Evolutionary conservation across 1,140 invertebrate genomes (phyloP).

Genomic region (Diorhabda sublineata): DNA sequence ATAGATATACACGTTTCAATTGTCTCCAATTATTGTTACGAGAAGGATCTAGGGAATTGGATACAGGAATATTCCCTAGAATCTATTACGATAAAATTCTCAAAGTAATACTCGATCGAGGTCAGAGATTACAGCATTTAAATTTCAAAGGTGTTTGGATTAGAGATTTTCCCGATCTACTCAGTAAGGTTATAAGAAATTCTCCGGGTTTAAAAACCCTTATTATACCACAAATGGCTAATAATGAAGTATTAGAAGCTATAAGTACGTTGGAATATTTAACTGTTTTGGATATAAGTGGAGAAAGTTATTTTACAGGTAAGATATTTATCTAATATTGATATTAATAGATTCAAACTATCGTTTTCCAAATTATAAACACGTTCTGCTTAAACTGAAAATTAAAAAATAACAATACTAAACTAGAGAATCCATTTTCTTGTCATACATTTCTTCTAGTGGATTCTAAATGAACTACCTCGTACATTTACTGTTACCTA

Average conservation of each 20-base stretch:
- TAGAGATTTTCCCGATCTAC: conserved; percentile 57
- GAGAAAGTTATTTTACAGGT: conserved; percentile 45
- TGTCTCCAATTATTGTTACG: conserved; percentile 59
- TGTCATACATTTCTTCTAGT: too few relatives aligned
- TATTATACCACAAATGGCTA: conserved; percentile 63
- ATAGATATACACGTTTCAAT: conserved; percentile 58
- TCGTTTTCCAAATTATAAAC: too few relatives aligned
- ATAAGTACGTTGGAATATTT: conserved; percentile 55
- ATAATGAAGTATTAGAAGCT: conserved; percentile 60
- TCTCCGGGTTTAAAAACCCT: conserved; percentile 54
- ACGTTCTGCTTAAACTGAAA: too few relatives aligned
- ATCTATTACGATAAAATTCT: conserved; percentile 62
- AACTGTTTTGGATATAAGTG: conserved; percentile 59
- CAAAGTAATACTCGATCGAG: conserved; percentile 46
- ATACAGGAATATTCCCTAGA: conserved; percentile 61
- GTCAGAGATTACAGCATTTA: conserved; percentile 50
- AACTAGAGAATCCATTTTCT: too few relatives aligned
- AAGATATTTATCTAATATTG: too few relatives aligned
- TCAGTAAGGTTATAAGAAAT: conserved; percentile 56
- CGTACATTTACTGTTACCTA: too few relatives aligned
- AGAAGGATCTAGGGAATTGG: conserved; percentile 57
- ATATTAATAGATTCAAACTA: too few relatives aligned
- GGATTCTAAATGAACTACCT: too few relatives aligned
- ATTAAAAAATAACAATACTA: too few relatives aligned
- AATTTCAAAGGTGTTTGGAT: conserved; percentile 68